Percentiles rank a stretch among this genome's conserved stretches.
These are phyloP conservation scores for Nycteola revayana DNA, from an alignment of 2,888 invertebrate species.

Conservation along the genomic window DNA sequence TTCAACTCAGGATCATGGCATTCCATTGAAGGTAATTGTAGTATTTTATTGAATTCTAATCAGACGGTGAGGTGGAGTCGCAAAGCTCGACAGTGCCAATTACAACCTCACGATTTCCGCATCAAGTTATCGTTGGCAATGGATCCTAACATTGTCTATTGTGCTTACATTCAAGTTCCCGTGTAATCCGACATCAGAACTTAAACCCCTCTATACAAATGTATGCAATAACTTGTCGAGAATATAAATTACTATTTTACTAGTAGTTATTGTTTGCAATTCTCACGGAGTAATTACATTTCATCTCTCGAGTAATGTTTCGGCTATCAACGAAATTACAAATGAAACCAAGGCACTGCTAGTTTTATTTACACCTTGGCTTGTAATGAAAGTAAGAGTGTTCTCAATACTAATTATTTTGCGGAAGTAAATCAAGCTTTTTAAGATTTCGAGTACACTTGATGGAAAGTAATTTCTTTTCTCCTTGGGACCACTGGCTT, in stretches of 20 bases:
- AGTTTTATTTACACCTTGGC: conserved; percentile 22
- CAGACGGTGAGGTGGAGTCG: conserved; percentile 1
- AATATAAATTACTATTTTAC: conserved; percentile 19
- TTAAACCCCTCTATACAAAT: conserved; percentile 18
- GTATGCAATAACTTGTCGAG: conserved; percentile 19
- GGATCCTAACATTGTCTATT: conserved; percentile 15
- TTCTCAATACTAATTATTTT: conserved; percentile 34
- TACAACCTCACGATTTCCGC: conserved; percentile 19
- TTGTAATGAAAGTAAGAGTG: conserved; percentile 34
- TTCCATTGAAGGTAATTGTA: too few species aligned
- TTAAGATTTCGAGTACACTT: conserved; percentile 6
- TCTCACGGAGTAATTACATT: conserved; percentile 11
- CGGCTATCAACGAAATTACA: conserved; percentile 13
- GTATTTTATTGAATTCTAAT: not conserved
- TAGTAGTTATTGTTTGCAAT: conserved; percentile 21
- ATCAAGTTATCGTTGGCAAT: conserved; percentile 18
- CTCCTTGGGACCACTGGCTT: too few species aligned
- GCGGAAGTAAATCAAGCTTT: conserved; percentile 22
- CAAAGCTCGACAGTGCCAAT: conserved; percentile 12
- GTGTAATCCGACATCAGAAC: conserved; percentile 7
- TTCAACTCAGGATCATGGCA: too few species aligned
- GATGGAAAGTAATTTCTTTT: conserved; percentile 10
- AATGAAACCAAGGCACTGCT: conserved; percentile 18
- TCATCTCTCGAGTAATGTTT: not conserved
- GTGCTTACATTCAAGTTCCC: conserved; percentile 20